Conservation (phyloP, 2,113 vertebrate species). For the Amphiprion percula region DNA sequence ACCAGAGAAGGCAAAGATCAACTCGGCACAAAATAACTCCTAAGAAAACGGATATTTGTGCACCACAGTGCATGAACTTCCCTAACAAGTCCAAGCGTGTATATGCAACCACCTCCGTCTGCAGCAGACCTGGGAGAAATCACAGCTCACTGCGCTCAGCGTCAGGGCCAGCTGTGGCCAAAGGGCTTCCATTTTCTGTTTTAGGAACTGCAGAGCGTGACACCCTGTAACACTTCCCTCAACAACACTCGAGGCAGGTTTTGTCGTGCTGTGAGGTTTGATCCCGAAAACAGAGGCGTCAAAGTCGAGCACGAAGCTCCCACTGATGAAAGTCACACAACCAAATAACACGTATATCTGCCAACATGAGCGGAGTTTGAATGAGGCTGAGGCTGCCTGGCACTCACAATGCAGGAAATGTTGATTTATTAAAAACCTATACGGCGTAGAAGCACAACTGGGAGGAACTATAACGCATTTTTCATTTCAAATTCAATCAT, state of each 20-base stretch:
- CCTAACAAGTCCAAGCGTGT: not conserved
- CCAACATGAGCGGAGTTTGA: not conserved
- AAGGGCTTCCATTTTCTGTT: constrained; percentile 21
- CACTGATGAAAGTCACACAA: not conserved
- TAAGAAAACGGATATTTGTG: not conserved
- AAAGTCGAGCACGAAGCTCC: constrained; percentile 14
- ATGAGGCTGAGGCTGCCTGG: constrained; percentile 3
- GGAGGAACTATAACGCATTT: constrained; percentile 22
- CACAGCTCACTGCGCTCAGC: not conserved
- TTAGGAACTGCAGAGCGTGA: constrained; percentile 20
- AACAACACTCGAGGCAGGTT: constrained; percentile 7
- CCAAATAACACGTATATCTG: constrained; percentile 7
- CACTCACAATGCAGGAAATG: not conserved
- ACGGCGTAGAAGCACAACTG: not conserved
- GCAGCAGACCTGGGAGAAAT: constrained; percentile 15
- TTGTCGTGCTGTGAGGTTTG: constrained; percentile 22
- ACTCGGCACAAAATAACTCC: not conserved
- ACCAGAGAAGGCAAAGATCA: not conserved
- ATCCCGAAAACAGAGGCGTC: constrained; percentile 6
- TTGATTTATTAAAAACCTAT: not conserved
- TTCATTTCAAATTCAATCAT: constrained; percentile 14
- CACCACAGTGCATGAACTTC: not conserved
- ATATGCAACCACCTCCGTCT: constrained; percentile 6
- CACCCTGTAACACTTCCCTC: constrained; percentile 3
- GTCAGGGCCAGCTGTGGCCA: constrained; percentile 26